Evolutionary conservation across 2,888 invertebrate genomes (phyloP).

Genomic region (Lottia gigantea): DNA sequence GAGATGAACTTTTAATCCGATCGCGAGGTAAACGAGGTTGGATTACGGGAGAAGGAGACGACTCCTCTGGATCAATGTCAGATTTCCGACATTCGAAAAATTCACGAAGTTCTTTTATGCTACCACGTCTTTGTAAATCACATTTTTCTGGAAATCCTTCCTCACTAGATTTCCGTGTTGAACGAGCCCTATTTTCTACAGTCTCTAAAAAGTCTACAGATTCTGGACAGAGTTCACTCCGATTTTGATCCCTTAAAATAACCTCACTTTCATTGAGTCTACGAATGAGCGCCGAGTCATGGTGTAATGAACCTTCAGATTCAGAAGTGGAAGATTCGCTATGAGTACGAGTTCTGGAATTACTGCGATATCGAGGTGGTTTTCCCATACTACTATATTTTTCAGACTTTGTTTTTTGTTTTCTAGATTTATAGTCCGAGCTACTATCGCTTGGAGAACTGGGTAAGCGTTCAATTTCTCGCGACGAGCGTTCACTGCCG

Average conservation of each 20-base stretch:
- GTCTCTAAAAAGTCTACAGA: slow-evolving; percentile 3
- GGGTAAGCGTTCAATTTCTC: slow-evolving; percentile 7
- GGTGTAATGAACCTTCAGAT: slow-evolving; percentile 32
- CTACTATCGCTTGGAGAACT: slow-evolving; percentile 16
- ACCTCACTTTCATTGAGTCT: slow-evolving; percentile 21
- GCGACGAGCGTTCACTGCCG: slow-evolving; percentile 17
- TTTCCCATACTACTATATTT: slow-evolving; percentile 29
- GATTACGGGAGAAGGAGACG: slow-evolving; percentile 22
- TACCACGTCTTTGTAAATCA: slow-evolving; percentile 52
- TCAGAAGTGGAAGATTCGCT: slow-evolving; percentile 58
- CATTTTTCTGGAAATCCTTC: slow-evolving; percentile 28
- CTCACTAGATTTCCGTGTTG: slow-evolving; percentile 15
- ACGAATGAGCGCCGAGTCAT: slow-evolving; percentile 5
- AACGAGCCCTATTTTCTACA: too few species aligned
- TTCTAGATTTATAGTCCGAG: slow-evolving; percentile 22
- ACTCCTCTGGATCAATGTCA: slow-evolving; percentile 12
- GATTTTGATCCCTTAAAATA: slow-evolving; percentile 30
- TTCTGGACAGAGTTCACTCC: slow-evolving; percentile 15
- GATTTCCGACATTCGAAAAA: slow-evolving; percentile 51
- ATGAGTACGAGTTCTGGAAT: slow-evolving; percentile 43
- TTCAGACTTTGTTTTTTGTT: slow-evolving; percentile 24
- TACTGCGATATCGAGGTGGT: slow-evolving; percentile 49
- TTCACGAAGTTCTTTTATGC: slow-evolving; percentile 58
- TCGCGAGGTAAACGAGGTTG: slow-evolving; percentile 29
- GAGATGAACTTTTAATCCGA: slow-evolving; percentile 42